Conservation (phyloP, 2,888 invertebrate genomes). For the Frankliniella intonsa region DNA sequence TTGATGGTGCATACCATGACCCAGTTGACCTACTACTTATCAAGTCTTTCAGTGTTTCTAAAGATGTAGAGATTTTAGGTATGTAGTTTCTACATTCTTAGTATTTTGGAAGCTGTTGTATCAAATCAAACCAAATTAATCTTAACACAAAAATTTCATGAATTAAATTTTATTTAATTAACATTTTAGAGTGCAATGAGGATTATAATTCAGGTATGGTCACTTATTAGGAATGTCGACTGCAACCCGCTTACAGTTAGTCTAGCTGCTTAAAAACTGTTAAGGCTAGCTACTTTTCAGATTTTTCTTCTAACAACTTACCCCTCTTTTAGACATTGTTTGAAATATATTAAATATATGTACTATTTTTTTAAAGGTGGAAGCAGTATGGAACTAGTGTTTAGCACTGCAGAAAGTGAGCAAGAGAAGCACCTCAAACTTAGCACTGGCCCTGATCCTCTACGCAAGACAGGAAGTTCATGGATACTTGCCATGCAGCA, state of each 20-base stretch:
- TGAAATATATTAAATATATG: not conserved
- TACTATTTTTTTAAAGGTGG: conserved; percentile 31
- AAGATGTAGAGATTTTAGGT: conserved; percentile 32
- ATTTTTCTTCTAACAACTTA: not conserved
- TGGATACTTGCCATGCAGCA: conserved; percentile 38
- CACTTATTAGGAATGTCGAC: not conserved
- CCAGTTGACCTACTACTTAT: conserved; percentile 35
- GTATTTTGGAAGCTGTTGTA: not conserved
- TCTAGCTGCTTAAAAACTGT: not conserved
- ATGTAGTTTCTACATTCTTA: not conserved
- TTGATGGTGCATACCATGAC: conserved; percentile 35
- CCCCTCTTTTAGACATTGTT: not conserved
- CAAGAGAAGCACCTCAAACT: conserved; percentile 34
- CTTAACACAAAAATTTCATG: not conserved
- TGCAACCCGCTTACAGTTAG: not conserved
- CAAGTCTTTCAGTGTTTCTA: conserved; percentile 32
- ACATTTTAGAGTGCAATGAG: conserved; percentile 12
- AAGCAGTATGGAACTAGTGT: conserved; percentile 34
- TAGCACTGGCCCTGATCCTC: conserved; percentile 35
- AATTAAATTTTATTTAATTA: not conserved
- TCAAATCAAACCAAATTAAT: not conserved
- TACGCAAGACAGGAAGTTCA: conserved; percentile 35
- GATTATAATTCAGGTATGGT: conserved; percentile 4
- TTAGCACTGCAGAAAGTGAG: conserved; percentile 31
- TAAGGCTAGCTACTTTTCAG: not conserved